phyloP scores from a whole-genome alignment of 2,888 invertebrate species.

The Sthenelais limicola region DNA sequence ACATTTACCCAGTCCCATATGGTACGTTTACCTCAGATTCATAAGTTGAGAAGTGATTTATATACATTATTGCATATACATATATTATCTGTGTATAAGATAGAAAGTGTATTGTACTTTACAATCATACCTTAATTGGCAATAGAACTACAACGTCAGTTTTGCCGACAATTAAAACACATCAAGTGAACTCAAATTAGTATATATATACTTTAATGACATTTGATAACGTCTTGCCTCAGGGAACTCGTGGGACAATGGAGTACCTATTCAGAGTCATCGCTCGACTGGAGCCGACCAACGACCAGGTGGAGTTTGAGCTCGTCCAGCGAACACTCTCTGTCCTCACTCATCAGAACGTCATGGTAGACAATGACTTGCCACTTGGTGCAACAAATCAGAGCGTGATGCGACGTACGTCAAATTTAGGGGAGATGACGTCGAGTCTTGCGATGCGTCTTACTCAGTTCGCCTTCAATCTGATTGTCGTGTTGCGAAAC shows the following conservation, averaged over 20 bases:
- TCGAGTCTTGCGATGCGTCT: conserved; percentile 16
- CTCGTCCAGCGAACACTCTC: conserved; percentile 49
- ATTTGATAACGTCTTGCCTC: no score
- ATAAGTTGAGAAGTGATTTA: no score
- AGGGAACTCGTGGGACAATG: conserved; percentile 42
- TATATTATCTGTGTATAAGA: no score
- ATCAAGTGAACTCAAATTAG: no score
- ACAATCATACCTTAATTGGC: no score
- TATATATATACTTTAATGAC: no score
- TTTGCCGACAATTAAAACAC: no score
- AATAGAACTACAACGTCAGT: no score
- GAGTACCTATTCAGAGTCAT: conserved; percentile 42
- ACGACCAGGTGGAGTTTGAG: conserved; percentile 14
- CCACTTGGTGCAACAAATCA: background rate
- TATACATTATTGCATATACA: no score
- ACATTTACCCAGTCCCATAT: no score
- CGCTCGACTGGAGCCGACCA: conserved; percentile 42
- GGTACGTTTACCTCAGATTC: no score
- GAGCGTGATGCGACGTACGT: conserved; percentile 26
- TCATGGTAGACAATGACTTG: conserved; percentile 41
- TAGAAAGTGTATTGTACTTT: no score
- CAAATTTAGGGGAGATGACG: conserved; percentile 27
- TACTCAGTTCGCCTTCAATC: conserved; percentile 10
- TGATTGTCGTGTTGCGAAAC: background rate
- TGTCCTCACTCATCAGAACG: conserved; percentile 51